Base-by-base conservation (phyloP, 2,797 vertebrate genomes). In the Knipowitschia caucasica region DNA sequence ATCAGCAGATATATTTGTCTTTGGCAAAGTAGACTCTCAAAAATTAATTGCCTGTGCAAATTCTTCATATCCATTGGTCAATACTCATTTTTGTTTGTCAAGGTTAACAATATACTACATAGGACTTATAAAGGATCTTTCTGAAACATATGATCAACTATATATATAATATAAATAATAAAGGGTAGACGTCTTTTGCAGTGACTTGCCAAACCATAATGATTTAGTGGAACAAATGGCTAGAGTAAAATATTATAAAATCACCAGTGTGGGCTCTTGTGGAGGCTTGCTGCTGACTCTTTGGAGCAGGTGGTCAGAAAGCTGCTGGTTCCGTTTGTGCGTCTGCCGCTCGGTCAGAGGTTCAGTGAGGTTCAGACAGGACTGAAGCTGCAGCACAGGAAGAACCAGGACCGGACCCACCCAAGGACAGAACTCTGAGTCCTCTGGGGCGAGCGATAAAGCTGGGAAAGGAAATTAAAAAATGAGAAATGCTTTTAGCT, bases 351-450 rank as follows among this genome's bases (percentile, higher is more conserved):
- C 78, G 0, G 82, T 79, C 7, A 94, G 64, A 2, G 91, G 88
- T 57, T 94, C 92, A 25, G 91, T 91, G 63, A 93, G 75, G 8
- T 82, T n/a, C 1, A 87, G 57, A 33, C 91, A 93, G 62, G 92
- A 92, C 8, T 94, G 72, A 7, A 98, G 91, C 82, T 97, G 94
- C 27, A 98, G 88, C 21, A 94, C 64, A 0, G 95, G 95, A 64
- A 95, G 92, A 58, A 94, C 78, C 55, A 98, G 77, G 54, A 91
- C 58, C 0, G 83, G 81, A 21, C 90, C 86, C 8, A 85, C 74
- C 64, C 80, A 80, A 4, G 89, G 87, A 0, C 77, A 54, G 12
- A 50, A 78, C 57, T 76, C 77, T 0, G 50, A 51, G 49, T 89
- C 79, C 26, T 88, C 73, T 11, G 69, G 73, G 43, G 91, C 68